Conservation (phyloP, 2,797 vertebrate species). For the Cossypha niveicapilla region DNA sequence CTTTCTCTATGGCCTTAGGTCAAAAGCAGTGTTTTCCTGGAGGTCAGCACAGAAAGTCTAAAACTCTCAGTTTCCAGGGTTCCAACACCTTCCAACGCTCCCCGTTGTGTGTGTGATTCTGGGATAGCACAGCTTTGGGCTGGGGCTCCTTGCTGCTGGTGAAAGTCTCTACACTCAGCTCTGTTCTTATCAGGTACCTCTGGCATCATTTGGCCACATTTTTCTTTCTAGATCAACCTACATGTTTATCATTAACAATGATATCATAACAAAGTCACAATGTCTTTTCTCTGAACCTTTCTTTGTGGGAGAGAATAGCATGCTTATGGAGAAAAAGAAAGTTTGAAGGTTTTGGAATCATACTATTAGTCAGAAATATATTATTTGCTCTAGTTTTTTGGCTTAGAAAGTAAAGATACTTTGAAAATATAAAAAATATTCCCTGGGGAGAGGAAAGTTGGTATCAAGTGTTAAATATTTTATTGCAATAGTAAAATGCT, state of each 20-base stretch:
- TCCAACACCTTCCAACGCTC: neutral
- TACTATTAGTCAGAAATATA: neutral
- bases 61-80: too few relatives aligned
- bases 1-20: too few relatives aligned
- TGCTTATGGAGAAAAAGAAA: neutral
- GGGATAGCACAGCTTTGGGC: neutral
- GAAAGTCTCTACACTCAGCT: neutral
- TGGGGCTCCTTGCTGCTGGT: neutral
- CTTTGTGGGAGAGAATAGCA: neutral
- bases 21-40: too few relatives aligned
- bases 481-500: neutral
- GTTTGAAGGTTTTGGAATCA: neutral
- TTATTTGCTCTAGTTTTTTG: neutral
- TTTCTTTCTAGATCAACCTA: neutral
- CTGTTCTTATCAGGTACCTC: neutral
- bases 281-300: neutral
- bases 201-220: fast-evolving
- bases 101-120: neutral
- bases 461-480: neutral
- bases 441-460: neutral
- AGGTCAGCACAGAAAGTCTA: too few relatives aligned
- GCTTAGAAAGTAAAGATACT: neutral
- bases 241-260: neutral
- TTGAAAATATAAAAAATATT: neutral
- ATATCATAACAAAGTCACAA: neutral